Base-by-base conservation (phyloP, 1,140 invertebrate species). In the Eurytemora carolleeae region DNA sequence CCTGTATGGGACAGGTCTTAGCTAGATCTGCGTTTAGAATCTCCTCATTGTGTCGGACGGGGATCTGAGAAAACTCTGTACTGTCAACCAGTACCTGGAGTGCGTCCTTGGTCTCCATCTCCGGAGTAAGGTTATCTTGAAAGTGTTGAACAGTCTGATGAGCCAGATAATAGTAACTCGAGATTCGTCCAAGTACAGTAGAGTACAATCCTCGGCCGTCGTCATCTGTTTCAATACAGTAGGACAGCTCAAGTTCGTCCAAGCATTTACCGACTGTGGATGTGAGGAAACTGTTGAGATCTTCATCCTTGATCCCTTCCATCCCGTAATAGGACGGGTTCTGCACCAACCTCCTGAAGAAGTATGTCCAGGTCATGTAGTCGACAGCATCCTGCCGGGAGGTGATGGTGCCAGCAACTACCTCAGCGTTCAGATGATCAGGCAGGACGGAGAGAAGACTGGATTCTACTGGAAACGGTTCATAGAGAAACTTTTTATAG, bases 401-500 rank as follows among this genome's bases (percentile, higher is more conserved):
- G 65, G 81, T 79, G 24, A 99, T 87, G 0, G 92, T 97, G 64
- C 87, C 90, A n/a, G 90, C 85, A 16, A 80, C 80, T 55, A 98
- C 86, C 77, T 99, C 96, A 1, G 96, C 96, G 75, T 98, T 98
- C 55, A 98, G 77, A 73, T 99, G 96, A 73, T 99, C 95, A 0
- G 93, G 80, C 16, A 98, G 71, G 0, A 96, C 93, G 59, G 82
- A 78, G 3, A 97, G 72, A 17, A 98, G 73, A 71, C 84, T 93
- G 0, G 93, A 98, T 72, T 99, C 96, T 0, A 99, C 94, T 0
- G 96, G 96, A 72, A 99, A 99, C 0, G 96, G 96, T 71, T 98
- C 92, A 71, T 98, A 98, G 0, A 99, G 73, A 72, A 99, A 99
- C 71, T 95, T 95, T 70, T 96, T 96, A 74, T 99, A 99, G 75